These are phyloP conservation scores for Tribolium madens DNA, from an alignment of 1,140 invertebrate genomes.

Conservation along the genomic window DNA sequence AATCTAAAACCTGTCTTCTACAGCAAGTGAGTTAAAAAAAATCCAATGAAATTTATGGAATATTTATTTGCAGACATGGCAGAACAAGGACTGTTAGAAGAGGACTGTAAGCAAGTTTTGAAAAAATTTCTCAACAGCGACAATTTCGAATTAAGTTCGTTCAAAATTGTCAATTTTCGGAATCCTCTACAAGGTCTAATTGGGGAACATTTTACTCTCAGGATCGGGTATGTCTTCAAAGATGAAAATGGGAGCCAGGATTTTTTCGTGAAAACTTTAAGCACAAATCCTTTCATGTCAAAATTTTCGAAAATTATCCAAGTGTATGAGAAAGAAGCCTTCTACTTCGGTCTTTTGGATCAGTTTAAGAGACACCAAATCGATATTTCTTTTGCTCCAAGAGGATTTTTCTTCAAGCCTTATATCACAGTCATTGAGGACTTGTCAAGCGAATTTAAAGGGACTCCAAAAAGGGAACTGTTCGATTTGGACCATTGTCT, in stretches of 20 bases:
- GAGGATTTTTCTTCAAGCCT: slow-evolving; percentile 48
- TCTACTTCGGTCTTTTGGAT: slow-evolving; percentile 43
- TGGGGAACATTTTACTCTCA: slow-evolving; percentile 47
- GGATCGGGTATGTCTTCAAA: slow-evolving; percentile 39
- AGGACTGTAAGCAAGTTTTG: slow-evolving; percentile 41
- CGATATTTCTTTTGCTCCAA: slow-evolving; percentile 40
- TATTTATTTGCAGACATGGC: slow-evolving; percentile 11
- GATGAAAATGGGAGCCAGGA: not conserved
- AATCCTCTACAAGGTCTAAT: slow-evolving; percentile 47
- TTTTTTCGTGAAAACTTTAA: slow-evolving; percentile 54
- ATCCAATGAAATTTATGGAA: not conserved
- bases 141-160: slow-evolving; percentile 29
- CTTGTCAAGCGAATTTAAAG: slow-evolving; percentile 38
- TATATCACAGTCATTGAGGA: slow-evolving; percentile 52
- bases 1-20: not conserved
- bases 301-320: slow-evolving; percentile 41
- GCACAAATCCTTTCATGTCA: slow-evolving; percentile 34
- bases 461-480: slow-evolving; percentile 16
- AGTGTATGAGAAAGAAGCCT: slow-evolving; percentile 53
- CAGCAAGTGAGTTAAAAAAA: not conserved
- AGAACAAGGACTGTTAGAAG: not conserved
- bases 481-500: slow-evolving; percentile 52
- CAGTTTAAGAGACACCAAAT: slow-evolving; percentile 42
- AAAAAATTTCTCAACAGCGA: slow-evolving; percentile 3
- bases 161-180: slow-evolving; percentile 30